Conservation (phyloP, 1,140 invertebrate species). For the Saccostrea echinata region DNA sequence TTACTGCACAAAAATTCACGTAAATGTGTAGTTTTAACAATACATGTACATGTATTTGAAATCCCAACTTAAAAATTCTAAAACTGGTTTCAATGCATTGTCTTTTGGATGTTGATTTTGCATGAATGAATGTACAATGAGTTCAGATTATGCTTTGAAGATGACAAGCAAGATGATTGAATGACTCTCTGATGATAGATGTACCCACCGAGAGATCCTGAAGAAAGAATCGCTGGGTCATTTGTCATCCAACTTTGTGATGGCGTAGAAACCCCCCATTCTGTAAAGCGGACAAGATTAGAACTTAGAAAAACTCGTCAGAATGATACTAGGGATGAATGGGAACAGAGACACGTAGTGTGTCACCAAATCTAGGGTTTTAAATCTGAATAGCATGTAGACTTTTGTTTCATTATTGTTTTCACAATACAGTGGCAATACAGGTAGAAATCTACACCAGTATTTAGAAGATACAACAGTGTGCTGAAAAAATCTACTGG, state of each 20-base stretch:
- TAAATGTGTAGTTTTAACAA: too few species aligned
- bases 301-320: conserved; percentile 10
- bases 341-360: neutral
- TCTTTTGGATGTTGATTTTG: too few species aligned
- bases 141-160: conserved; percentile 36
- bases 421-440: neutral
- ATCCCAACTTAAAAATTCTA: too few species aligned
- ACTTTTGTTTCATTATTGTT: neutral
- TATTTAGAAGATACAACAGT: neutral
- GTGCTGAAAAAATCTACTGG: neutral
- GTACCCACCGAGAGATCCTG: conserved; percentile 72
- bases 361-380: too few species aligned
- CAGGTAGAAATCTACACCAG: neutral
- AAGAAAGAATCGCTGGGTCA: conserved; percentile 92
- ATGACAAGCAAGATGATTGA: conserved; percentile 16
- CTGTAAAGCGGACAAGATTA: conserved; percentile 54
- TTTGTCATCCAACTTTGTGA: conserved; percentile 87
- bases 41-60: too few species aligned
- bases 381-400: too few species aligned
- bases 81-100: too few species aligned
- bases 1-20: too few species aligned
- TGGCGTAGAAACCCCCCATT: conserved; percentile 55
- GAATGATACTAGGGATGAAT: neutral
- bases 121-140: too few species aligned
- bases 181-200: conserved; percentile 21